Percentiles rank a stretch among this genome's conserved stretches.
Conservation (phyloP, 2,797 vertebrate genomes). For the Phoeniculus purpureus region DNA sequence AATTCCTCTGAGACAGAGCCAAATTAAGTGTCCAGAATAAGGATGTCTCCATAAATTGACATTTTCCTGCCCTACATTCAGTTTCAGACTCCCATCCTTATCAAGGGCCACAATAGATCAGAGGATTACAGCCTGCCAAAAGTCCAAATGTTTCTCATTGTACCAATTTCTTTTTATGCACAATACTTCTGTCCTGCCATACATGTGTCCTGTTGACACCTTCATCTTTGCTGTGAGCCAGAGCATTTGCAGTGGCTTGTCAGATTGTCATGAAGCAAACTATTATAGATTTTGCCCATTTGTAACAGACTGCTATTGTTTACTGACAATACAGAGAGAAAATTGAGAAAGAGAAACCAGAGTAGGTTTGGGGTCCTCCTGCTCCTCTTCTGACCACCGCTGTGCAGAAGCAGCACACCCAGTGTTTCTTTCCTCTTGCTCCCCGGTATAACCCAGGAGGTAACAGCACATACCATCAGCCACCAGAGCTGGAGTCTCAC, state of each 20-base stretch:
- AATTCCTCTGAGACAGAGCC: background rate
- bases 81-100: background rate
- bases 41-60: background rate
- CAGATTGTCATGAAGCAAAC: background rate
- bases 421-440: background rate
- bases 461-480: background rate
- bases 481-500: background rate
- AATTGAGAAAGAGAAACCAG: background rate
- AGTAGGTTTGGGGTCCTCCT: background rate
- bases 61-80: background rate
- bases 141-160: background rate
- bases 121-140: background rate
- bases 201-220: background rate
- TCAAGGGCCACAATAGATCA: background rate
- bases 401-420: accelerated
- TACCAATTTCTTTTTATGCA: background rate
- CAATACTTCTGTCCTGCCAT: background rate
- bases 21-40: conserved; percentile 14
- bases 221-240: background rate
- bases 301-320: background rate
- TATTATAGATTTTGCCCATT: background rate
- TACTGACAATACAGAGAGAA: background rate
- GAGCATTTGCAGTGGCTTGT: background rate
- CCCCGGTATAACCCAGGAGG: background rate
- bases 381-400: background rate